A percentile compares a stretch with the other conserved stretches of the same genome.
phyloP scores from a whole-genome alignment of 2,888 invertebrate species.

The Pterostichus madidus region DNA sequence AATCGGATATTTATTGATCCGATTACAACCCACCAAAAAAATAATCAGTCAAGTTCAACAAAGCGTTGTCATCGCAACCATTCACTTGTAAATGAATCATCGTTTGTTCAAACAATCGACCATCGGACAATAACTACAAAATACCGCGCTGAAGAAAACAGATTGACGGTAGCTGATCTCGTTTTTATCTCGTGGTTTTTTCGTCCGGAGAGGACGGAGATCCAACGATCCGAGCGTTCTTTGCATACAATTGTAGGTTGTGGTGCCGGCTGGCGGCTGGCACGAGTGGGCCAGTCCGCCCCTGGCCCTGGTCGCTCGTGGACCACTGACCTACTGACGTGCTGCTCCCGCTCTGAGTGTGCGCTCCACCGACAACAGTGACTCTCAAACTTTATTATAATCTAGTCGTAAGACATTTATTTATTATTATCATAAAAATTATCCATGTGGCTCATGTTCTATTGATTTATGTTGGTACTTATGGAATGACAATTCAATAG shows the following conservation, averaged over 20 bases:
- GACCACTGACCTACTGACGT: constrained; percentile 65
- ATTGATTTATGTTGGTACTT: too few species aligned
- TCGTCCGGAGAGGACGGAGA: constrained; percentile 12
- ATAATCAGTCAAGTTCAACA: constrained; percentile 8
- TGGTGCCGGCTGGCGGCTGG: constrained; percentile 57
- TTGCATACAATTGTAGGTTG: constrained; percentile 64
- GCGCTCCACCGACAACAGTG: neutral
- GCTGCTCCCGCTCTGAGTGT: neutral
- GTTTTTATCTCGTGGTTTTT: constrained; percentile 30
- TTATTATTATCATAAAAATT: too few species aligned
- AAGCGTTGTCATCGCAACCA: neutral
- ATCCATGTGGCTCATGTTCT: too few species aligned
- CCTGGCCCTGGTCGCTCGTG: constrained; percentile 54
- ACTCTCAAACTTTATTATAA: neutral
- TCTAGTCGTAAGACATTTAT: neutral
- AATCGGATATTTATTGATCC: neutral
- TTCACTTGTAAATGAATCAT: constrained; percentile 3
- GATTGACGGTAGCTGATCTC: constrained; percentile 28
- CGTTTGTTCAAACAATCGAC: too few species aligned
- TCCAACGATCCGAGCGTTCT: constrained; percentile 9
- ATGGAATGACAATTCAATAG: too few species aligned
- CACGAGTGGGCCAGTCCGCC: constrained; percentile 58
- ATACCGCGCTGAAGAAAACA: too few species aligned
- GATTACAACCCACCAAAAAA: neutral
- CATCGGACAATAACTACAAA: too few species aligned